These are phyloP conservation scores for Diabrotica undecimpunctata DNA, from an alignment of 1,140 invertebrate species.

Conservation along the genomic window DNA sequence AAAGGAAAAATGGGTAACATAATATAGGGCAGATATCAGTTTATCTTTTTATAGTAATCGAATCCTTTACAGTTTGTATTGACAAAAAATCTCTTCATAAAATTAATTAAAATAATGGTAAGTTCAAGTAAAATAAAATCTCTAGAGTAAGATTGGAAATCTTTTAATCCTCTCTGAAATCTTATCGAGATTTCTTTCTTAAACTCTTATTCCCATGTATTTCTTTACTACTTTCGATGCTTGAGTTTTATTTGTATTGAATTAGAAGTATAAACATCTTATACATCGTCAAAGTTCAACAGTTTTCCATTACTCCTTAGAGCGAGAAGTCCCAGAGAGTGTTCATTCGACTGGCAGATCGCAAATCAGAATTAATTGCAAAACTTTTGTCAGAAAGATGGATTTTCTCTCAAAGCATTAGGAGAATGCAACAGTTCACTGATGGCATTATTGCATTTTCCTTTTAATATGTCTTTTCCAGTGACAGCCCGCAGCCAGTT, in stretches of 20 bases:
- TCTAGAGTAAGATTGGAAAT: too few species aligned
- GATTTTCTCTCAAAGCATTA: slow-evolving; percentile 2
- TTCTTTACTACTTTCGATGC: too few species aligned
- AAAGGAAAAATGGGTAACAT: too few species aligned
- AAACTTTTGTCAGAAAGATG: slow-evolving; percentile 2
- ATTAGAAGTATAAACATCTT: not conserved
- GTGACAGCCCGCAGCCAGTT: not conserved
- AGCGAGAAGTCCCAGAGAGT: not conserved
- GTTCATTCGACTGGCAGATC: not conserved
- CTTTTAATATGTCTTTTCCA: slow-evolving; percentile 3
- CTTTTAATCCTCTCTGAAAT: too few species aligned
- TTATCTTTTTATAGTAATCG: too few species aligned
- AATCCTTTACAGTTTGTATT: too few species aligned
- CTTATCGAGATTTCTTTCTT: too few species aligned
- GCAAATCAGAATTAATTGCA: slow-evolving; percentile 2
- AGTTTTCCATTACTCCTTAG: not conserved
- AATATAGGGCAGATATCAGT: too few species aligned
- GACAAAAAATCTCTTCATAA: too few species aligned
- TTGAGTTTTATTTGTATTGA: not conserved
- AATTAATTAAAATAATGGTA: too few species aligned
- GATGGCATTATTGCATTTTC: slow-evolving; percentile 2
- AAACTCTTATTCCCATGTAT: too few species aligned
- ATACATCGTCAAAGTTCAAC: not conserved
- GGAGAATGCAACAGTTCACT: not conserved
- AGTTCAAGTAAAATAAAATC: too few species aligned